These are phyloP conservation scores for Eudemis profundana DNA, from an alignment of 2,888 invertebrate genomes.

Conservation along the genomic window DNA sequence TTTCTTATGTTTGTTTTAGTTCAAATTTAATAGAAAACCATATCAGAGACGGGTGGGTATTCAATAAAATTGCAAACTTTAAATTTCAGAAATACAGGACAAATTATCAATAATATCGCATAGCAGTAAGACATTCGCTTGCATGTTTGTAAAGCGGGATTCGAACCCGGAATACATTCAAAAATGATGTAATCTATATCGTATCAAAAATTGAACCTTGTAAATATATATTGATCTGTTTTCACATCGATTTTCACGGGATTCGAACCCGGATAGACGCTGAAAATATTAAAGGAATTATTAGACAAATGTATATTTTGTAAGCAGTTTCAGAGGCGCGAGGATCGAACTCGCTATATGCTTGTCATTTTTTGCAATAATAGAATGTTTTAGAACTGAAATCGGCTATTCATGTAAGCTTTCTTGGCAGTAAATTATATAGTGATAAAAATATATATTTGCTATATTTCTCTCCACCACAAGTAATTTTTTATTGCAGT, in stretches of 20 bases:
- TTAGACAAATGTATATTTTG: slow-evolving; percentile 8
- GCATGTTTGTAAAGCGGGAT: slow-evolving; percentile 38
- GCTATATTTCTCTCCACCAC: background rate
- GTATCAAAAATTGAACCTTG: background rate
- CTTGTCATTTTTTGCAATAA: background rate
- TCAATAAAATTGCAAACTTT: slow-evolving; percentile 13
- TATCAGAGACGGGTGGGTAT: slow-evolving; percentile 26
- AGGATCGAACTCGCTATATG: slow-evolving; percentile 20
- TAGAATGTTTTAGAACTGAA: background rate
- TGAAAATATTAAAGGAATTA: slow-evolving; percentile 36
- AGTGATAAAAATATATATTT: background rate
- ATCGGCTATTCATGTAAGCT: background rate
- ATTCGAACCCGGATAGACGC: slow-evolving; percentile 41
- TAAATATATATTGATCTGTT: too few relatives aligned
- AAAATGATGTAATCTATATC: too few relatives aligned
- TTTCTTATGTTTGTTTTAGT: background rate
- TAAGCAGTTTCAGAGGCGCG: slow-evolving; percentile 3
- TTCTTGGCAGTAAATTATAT: slow-evolving; percentile 1
- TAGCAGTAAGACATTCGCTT: slow-evolving; percentile 31
- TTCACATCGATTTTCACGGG: slow-evolving; percentile 11
- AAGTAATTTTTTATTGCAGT: background rate
- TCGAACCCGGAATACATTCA: slow-evolving; percentile 50
- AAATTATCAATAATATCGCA: slow-evolving; percentile 10
- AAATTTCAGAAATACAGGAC: slow-evolving; percentile 3
- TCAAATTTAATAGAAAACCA: slow-evolving; percentile 12